Conservation (phyloP, 2,888 invertebrate species). For the Elegia similella region DNA sequence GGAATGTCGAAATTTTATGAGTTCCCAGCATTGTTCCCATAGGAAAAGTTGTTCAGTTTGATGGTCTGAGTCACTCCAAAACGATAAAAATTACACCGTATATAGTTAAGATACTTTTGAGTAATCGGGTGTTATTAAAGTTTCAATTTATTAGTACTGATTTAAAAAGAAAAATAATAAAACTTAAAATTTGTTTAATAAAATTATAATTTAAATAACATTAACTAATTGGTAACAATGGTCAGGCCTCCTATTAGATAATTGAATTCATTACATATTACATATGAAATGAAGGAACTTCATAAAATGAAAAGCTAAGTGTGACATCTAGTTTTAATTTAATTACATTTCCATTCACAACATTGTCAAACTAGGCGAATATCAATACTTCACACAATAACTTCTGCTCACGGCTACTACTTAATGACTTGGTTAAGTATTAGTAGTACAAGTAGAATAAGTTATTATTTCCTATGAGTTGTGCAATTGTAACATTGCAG, state of each 20-base stretch:
- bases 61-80: too few species aligned
- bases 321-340: constrained; percentile 67
- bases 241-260: constrained; percentile 27
- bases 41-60: too few species aligned
- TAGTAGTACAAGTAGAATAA: constrained; percentile 11
- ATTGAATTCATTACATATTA: constrained; percentile 21
- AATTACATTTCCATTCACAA: constrained; percentile 66
- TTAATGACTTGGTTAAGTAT: constrained; percentile 26
- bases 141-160: too few species aligned
- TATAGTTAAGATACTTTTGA: too few species aligned
- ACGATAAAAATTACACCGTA: too few species aligned
- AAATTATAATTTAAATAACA: constrained; percentile 25
- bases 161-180: constrained; percentile 12
- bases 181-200: constrained; percentile 28
- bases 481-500: constrained; percentile 44
- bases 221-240: constrained; percentile 46
- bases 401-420: constrained; percentile 45
- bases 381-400: constrained; percentile 43
- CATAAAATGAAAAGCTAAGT: constrained; percentile 52
- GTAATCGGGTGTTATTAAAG: too few species aligned
- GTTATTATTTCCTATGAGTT: constrained; percentile 36
- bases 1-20: too few species aligned
- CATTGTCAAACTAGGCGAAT: constrained; percentile 48
- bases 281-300: constrained; percentile 1
- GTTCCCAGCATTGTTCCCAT: too few species aligned